Evolutionary conservation across 30 jellyfish, hydroid and myxozoan species (phyloP), one percentile per base, ranked within the genome.

Genomic region (Chrysaora quinquecirrha): DNA sequence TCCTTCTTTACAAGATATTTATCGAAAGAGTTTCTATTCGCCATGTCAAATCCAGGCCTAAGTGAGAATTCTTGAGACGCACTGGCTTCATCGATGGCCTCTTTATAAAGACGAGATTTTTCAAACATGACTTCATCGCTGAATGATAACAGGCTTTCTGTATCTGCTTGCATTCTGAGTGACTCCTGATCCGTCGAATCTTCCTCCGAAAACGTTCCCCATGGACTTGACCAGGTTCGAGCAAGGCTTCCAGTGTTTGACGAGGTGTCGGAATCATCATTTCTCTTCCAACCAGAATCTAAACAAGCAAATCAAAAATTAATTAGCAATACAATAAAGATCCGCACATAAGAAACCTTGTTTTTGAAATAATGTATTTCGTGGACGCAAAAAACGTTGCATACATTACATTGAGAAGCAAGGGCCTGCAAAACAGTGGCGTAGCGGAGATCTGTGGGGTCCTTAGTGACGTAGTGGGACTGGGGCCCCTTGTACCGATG

Each of bases 151-250:
- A 80, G 50, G 35, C 77, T 48, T 27, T 67, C 77, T 29, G 83
- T 3, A 47, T 80, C 90, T n/a, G 76, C 1, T 14, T 35, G 24
- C 25, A 27, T 56, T 19, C 58, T 67, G 25, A n/a, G 22, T 10
- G 83, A 29, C 32, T 80, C 90, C 71, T 70, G 71, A 47, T 66
- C 90, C 10, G 83, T 34, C 47, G 83, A 80, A 20, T 80, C 90
- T 65, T 56, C 83, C 28, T 80, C 90, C 1, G 90, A 80, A 54
- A 80, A 80, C 33, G 90, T 80, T 23, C 90, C 90, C 90, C 90
- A 80, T 14, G 90, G 90, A 49, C 56, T 80, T 31, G 90, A 80
- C 68, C 68, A 52, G 3, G 68, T 52, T 33, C 76, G 67, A 0
- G 83, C 83, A 2, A 80, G 49, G 34, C 90, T 67, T 6, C 76